These are phyloP conservation scores for Leucosticte australis DNA, from an alignment of 2,113 vertebrate species.

Conservation along the genomic window DNA sequence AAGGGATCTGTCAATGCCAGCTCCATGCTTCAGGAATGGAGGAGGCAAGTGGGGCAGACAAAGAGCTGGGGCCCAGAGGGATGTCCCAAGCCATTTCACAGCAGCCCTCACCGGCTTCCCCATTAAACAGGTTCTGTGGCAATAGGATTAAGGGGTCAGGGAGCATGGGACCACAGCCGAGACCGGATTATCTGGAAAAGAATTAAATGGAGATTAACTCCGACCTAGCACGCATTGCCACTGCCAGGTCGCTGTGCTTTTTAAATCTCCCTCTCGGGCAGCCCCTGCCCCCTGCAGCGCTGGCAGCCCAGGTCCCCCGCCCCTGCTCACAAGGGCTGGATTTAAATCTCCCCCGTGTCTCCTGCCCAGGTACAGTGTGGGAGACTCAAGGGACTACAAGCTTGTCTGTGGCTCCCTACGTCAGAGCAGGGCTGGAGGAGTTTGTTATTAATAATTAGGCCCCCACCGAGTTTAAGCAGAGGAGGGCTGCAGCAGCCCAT, in stretches of 20 bases:
- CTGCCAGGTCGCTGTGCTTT: not conserved
- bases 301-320: not conserved
- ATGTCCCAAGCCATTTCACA: not conserved
- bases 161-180: conserved; percentile 5
- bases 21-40: not conserved
- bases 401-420: fast-evolving
- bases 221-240: not conserved
- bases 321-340: not conserved
- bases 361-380: not conserved
- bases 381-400: not conserved
- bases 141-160: conserved; percentile 53
- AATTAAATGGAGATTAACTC: conserved; percentile 65
- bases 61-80: not conserved
- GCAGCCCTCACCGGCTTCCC: not conserved
- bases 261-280: not conserved
- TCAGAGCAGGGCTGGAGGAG: not conserved
- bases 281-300: not conserved
- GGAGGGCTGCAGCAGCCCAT: not conserved
- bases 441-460: not conserved
- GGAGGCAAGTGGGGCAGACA: not conserved
- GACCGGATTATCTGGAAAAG: conserved; percentile 48
- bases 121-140: conserved; percentile 9
- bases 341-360: not conserved
- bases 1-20: not conserved
- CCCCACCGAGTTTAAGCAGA: not conserved